Evolutionary conservation across 2,797 vertebrate genomes (phyloP).

Genomic region (Valencia hispanica): DNA sequence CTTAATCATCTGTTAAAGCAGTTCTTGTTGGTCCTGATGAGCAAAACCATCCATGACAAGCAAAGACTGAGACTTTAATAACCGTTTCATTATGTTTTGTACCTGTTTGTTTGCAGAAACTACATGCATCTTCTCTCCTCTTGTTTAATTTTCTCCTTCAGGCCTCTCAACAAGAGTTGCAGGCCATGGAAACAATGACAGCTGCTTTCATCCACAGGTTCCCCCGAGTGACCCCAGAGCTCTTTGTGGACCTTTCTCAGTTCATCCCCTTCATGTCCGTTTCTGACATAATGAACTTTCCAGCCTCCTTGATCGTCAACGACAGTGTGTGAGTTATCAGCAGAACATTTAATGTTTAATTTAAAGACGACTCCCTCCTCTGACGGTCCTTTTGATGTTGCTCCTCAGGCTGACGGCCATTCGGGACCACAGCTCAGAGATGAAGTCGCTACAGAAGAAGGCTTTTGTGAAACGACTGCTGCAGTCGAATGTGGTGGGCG

Average conservation of each 20-base stretch:
- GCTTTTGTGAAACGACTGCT: constrained; percentile 88
- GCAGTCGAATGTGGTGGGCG: constrained; percentile 84
- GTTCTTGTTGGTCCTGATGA: neutral
- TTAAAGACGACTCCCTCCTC: neutral
- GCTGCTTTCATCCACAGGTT: constrained; percentile 89
- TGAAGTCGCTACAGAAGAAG: constrained; percentile 88
- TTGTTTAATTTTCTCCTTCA: constrained; percentile 58
- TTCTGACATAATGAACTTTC: constrained; percentile 89
- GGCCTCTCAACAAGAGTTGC: constrained; percentile 84
- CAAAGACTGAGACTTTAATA: neutral
- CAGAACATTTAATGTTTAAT: neutral
- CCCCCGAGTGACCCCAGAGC: constrained; percentile 87
- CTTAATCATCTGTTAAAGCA: neutral
- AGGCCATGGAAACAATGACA: constrained; percentile 88
- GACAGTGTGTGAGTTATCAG: constrained; percentile 87
- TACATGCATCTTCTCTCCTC: constrained; percentile 9
- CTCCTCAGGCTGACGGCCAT: constrained; percentile 85
- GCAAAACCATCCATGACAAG: constrained; percentile 2
- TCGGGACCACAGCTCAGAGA: constrained; percentile 85
- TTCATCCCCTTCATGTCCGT: constrained; percentile 93
- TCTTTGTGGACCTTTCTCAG: constrained; percentile 90
- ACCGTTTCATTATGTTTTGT: neutral
- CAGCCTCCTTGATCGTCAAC: constrained; percentile 87
- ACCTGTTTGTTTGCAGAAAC: neutral
- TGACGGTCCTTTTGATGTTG: constrained; percentile 23